These are phyloP conservation scores for Stenotaenia linearis DNA, from an alignment of 2,888 invertebrate species.

Conservation along the genomic window DNA sequence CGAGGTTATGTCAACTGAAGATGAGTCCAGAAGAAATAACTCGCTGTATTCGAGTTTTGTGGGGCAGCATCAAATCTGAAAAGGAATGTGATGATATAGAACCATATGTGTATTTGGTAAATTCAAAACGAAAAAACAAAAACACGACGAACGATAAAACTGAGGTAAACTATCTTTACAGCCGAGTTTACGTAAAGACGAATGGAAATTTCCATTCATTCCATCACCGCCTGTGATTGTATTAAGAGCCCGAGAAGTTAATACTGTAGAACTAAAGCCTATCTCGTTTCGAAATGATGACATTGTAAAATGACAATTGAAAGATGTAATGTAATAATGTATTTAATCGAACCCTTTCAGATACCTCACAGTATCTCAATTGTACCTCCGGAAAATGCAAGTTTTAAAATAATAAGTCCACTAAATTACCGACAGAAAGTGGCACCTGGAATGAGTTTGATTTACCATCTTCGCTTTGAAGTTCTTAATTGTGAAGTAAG, in stretches of 20 bases:
- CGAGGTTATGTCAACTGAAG: background rate
- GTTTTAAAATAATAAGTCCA: constrained; percentile 17
- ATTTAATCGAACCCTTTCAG: background rate
- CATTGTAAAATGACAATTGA: background rate
- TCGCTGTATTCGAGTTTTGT: background rate
- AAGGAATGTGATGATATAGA: background rate
- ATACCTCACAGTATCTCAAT: background rate
- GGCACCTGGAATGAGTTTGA: constrained; percentile 63
- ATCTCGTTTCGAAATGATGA: background rate
- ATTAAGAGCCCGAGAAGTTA: background rate
- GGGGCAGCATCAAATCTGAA: background rate
- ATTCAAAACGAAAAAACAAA: too few relatives aligned
- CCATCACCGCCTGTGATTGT: background rate
- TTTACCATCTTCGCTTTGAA: constrained; percentile 58
- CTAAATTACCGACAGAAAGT: constrained; percentile 49
- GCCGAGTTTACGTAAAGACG: background rate
- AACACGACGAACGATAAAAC: too few relatives aligned
- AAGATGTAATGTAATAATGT: too few relatives aligned
- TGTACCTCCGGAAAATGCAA: background rate
- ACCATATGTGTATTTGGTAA: background rate
- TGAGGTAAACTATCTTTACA: too few relatives aligned
- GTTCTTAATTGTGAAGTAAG: constrained; percentile 47
- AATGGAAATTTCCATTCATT: background rate
- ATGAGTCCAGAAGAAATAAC: background rate
- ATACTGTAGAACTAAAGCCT: background rate